These are phyloP conservation scores for Paedocypris sp. DNA, from an alignment of 2,113 vertebrate species.

Conservation along the genomic window DNA sequence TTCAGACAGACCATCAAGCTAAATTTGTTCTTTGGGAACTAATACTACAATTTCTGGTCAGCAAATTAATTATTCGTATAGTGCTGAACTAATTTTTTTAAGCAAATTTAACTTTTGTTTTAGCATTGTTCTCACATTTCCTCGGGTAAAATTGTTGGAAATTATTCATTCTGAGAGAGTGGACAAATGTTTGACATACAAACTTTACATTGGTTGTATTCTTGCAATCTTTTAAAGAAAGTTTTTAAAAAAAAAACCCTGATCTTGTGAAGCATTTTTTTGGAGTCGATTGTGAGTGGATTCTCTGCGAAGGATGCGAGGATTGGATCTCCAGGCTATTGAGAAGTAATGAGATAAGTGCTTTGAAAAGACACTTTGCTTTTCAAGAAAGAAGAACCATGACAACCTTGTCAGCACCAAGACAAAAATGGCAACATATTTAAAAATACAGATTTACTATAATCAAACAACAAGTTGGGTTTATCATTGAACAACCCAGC, in stretches of 20 bases:
- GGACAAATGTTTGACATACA: background rate
- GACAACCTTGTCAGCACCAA: background rate
- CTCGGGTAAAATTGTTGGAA: background rate
- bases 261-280: background rate
- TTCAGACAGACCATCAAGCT: too few species aligned
- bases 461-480: too few species aligned
- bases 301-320: conserved; percentile 12
- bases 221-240: background rate
- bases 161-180: background rate
- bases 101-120: background rate
- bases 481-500: too few species aligned
- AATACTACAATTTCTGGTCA: too few species aligned
- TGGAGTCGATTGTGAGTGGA: background rate
- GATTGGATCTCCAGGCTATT: conserved; percentile 23
- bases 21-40: too few species aligned
- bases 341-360: conserved; percentile 31
- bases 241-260: too few species aligned
- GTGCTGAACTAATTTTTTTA: too few species aligned
- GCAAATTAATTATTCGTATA: too few species aligned
- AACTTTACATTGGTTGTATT: background rate
- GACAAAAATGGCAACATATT: too few species aligned
- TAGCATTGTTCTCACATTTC: background rate
- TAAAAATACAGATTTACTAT: too few species aligned
- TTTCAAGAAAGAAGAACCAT: conserved; percentile 10
- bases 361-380: conserved; percentile 11